A percentile compares a stretch with the other conserved stretches of the same genome.
These are phyloP conservation scores for Bombus fervidus DNA, from an alignment of 1,140 invertebrate species.

Conservation along the genomic window DNA sequence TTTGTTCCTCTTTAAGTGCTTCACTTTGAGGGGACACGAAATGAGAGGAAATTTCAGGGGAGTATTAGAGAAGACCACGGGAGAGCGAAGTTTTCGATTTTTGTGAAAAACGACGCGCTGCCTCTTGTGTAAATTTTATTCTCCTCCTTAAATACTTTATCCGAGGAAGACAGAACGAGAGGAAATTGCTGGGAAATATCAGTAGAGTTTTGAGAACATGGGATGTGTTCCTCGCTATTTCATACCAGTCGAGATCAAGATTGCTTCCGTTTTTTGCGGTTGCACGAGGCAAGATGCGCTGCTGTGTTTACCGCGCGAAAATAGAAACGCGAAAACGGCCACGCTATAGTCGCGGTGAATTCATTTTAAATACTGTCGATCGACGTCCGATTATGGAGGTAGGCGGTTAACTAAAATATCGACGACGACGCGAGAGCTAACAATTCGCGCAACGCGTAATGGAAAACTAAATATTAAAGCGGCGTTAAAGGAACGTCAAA, in stretches of 20 bases:
- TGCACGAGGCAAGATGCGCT: no score
- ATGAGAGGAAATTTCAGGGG: conserved; percentile 12
- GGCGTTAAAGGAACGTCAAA: neutral
- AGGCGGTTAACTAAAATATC: conserved; percentile 13
- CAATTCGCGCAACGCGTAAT: neutral
- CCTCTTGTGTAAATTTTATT: conserved; percentile 10
- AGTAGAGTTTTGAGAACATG: no score
- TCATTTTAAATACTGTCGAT: neutral
- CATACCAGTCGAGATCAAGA: neutral
- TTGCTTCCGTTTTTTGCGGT: neutral
- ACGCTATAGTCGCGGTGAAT: neutral
- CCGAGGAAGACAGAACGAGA: neutral
- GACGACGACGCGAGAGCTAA: no score
- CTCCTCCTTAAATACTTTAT: neutral
- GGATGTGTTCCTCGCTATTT: neutral
- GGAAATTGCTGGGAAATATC: conserved; percentile 25
- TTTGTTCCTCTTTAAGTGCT: conserved; percentile 11
- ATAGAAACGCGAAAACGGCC: no score
- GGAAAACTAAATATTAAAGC: conserved; percentile 22
- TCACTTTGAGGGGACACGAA: neutral
- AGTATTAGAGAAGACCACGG: neutral
- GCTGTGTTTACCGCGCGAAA: no score
- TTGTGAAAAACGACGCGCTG: neutral
- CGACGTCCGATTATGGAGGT: neutral
- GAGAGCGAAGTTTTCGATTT: neutral